phyloP scores from a whole-genome alignment of 2,797 vertebrate genomes.

The Mormyrops boulengeri region DNA sequence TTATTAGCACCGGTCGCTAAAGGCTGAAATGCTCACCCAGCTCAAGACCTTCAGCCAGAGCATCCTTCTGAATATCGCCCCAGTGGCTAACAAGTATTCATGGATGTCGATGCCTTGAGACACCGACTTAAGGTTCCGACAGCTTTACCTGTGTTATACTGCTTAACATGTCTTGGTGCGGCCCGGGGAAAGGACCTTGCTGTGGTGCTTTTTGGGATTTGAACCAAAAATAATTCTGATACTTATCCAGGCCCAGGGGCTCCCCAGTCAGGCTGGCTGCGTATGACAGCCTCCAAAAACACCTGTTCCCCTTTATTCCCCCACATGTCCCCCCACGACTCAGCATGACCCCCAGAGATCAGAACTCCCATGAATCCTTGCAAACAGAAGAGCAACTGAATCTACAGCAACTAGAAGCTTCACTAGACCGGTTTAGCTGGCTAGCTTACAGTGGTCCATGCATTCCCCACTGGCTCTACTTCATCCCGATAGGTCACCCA shows the following conservation, averaged over 20 bases:
- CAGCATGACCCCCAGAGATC: not conserved
- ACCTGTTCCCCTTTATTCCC: not conserved
- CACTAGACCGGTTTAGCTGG: not conserved
- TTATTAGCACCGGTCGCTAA: not conserved
- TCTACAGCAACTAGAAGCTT: not conserved
- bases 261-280: not conserved
- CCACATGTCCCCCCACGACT: not conserved
- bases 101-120: constrained; percentile 30
- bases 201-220: not conserved
- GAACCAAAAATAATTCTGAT: not conserved
- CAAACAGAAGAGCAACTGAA: not conserved
- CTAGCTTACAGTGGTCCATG: constrained; percentile 46
- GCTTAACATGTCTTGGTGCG: not conserved
- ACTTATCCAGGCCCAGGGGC: not conserved
- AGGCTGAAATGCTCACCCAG: constrained; percentile 43
- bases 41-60: constrained; percentile 34
- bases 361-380: not conserved
- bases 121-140: not conserved
- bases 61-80: constrained; percentile 30
- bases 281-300: not conserved
- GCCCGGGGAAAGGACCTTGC: not conserved
- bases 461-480: constrained; percentile 27
- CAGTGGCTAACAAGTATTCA: constrained; percentile 37
- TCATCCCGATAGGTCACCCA: constrained; percentile 32
- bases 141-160: not conserved